These are phyloP conservation scores for Cotesia vestalis DNA, from an alignment of 1,140 invertebrate species.

Conservation along the genomic window DNA sequence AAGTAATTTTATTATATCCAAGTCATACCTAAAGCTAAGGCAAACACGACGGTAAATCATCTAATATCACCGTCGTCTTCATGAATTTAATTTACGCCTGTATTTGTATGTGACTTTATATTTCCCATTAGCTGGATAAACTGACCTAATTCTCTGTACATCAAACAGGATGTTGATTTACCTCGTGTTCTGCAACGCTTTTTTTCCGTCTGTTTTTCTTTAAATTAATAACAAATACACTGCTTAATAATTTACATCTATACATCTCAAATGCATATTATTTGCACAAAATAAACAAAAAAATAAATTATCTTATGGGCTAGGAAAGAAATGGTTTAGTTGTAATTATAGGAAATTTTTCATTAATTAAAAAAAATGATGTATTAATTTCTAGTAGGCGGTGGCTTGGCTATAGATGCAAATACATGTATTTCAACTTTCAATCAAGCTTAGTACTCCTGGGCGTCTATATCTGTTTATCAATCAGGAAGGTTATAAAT, in stretches of 20 bases:
- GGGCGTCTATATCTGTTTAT: slow-evolving; percentile 59
- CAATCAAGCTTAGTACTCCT: slow-evolving; percentile 64
- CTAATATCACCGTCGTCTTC: slow-evolving; percentile 50
- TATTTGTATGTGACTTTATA: slow-evolving; percentile 62
- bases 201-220: background rate
- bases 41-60: slow-evolving; percentile 58
- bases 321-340: too few species aligned
- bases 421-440: slow-evolving; percentile 40
- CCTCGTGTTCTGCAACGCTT: background rate
- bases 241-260: too few species aligned
- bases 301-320: too few species aligned
- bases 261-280: too few species aligned
- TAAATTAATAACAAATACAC: too few species aligned
- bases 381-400: too few species aligned
- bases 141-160: slow-evolving; percentile 57
- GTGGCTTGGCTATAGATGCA: too few species aligned
- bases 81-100: slow-evolving; percentile 61
- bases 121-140: slow-evolving; percentile 63
- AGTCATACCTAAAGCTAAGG: slow-evolving; percentile 45
- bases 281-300: too few species aligned
- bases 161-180: background rate
- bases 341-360: too few species aligned
- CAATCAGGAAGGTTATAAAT: slow-evolving; percentile 58
- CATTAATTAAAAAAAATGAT: too few species aligned
- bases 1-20: slow-evolving; percentile 55